Percentiles rank a stretch among this genome's conserved stretches.
Evolutionary conservation across 2,888 invertebrate species (phyloP).

Genomic region (Noctua janthe): DNA sequence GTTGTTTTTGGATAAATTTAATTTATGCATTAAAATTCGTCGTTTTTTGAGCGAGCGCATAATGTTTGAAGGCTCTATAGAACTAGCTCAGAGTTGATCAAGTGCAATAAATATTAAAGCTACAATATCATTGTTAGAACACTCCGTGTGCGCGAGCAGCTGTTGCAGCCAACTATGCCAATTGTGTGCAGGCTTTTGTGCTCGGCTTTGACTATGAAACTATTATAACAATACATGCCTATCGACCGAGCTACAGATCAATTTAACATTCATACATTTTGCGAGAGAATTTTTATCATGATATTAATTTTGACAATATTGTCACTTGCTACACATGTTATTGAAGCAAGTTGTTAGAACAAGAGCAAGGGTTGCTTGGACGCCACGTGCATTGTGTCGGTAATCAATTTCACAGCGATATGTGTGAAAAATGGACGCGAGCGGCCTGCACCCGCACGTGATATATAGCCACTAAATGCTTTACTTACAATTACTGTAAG

Average conservation of each 20-base stretch:
- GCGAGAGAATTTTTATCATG: slow-evolving; percentile 53
- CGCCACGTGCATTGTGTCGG: slow-evolving; percentile 68
- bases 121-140: slow-evolving; percentile 88
- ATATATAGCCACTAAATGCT: slow-evolving; percentile 79
- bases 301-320: slow-evolving; percentile 42
- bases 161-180: slow-evolving; percentile 86
- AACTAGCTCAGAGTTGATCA: slow-evolving; percentile 84
- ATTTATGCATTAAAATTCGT: slow-evolving; percentile 82
- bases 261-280: slow-evolving; percentile 62
- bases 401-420: slow-evolving; percentile 80
- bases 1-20: slow-evolving; percentile 79
- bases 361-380: slow-evolving; percentile 49
- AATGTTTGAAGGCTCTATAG: slow-evolving; percentile 63
- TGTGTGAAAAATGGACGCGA: slow-evolving; percentile 81
- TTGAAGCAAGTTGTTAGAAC: slow-evolving; percentile 54
- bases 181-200: slow-evolving; percentile 87
- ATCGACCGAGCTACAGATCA: slow-evolving; percentile 72
- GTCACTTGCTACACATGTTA: slow-evolving; percentile 37
- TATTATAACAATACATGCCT: slow-evolving; percentile 79
- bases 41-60: slow-evolving; percentile 80
- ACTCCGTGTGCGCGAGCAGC: slow-evolving; percentile 80
- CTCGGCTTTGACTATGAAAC: slow-evolving; percentile 84
- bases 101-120: slow-evolving; percentile 90
- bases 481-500: slow-evolving; percentile 80
- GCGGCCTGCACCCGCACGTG: slow-evolving; percentile 73